Conservation (phyloP, 1,140 invertebrate genomes). For the Vanessa tameamea region DNA sequence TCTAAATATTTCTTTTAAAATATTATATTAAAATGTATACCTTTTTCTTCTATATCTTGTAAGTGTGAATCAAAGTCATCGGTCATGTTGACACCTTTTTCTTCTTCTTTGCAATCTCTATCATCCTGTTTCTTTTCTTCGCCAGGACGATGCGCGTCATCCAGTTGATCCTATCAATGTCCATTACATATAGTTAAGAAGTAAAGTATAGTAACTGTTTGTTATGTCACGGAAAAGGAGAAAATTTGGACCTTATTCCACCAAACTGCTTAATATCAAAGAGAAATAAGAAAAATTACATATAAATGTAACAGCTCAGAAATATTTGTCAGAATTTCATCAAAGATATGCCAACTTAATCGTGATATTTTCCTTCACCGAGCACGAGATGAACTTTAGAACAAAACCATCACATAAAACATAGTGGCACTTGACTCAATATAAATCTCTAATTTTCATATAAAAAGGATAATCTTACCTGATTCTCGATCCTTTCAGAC, state of each 20-base stretch:
- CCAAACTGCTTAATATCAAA: too few relatives aligned
- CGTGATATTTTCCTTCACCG: too few relatives aligned
- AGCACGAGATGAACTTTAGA: background rate
- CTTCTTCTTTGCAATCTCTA: slow-evolving; percentile 93
- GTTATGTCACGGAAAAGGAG: too few relatives aligned
- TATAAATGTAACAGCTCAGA: too few relatives aligned
- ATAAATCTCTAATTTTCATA: too few relatives aligned
- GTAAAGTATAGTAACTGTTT: too few relatives aligned
- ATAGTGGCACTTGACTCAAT: too few relatives aligned
- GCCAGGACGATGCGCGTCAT: slow-evolving; percentile 90
- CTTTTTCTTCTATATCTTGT: slow-evolving; percentile 88
- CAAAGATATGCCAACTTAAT: too few relatives aligned
- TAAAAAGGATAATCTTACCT: slow-evolving; percentile 47
- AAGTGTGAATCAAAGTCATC: slow-evolving; percentile 90
- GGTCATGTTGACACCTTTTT: slow-evolving; percentile 96
- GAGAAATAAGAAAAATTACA: too few relatives aligned
- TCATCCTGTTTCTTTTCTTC: slow-evolving; percentile 88
- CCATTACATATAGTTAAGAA: background rate
- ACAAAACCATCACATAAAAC: background rate
- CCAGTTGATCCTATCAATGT: slow-evolving; percentile 90
- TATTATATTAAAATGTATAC: slow-evolving; percentile 48
- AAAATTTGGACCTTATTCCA: too few relatives aligned
- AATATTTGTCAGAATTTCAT: too few relatives aligned
- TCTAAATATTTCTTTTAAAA: background rate
- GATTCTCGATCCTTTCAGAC: slow-evolving; percentile 93